phyloP scores from a whole-genome alignment of 2,888 invertebrate species.

The Drosophila formosana region DNA sequence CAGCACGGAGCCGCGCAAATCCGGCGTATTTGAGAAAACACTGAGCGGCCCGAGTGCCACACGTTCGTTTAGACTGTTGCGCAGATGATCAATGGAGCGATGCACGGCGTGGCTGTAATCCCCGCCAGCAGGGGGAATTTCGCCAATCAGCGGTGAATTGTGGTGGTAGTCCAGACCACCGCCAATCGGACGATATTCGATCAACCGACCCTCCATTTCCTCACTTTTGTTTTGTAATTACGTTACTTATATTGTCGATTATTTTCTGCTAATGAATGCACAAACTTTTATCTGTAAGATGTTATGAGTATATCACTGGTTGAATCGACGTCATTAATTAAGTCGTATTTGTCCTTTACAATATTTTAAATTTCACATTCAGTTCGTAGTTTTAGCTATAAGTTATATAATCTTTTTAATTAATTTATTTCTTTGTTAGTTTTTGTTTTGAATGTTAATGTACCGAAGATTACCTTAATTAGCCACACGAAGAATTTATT shows the following conservation, averaged over 20 bases:
- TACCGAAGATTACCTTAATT: no score
- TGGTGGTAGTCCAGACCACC: slow-evolving; percentile 89
- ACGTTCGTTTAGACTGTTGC: slow-evolving; percentile 87
- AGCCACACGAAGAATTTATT: no score
- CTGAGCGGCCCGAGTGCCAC: slow-evolving; percentile 87
- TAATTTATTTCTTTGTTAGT: neutral
- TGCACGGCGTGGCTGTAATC: slow-evolving; percentile 89
- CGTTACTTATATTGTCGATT: neutral
- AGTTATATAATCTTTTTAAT: neutral
- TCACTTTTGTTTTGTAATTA: neutral
- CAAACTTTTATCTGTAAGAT: slow-evolving; percentile 1
- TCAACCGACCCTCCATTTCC: slow-evolving; percentile 86
- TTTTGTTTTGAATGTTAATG: neutral
- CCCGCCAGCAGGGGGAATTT: slow-evolving; percentile 87
- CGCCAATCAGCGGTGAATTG: slow-evolving; percentile 88
- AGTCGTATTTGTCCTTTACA: neutral
- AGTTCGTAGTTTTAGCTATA: neutral
- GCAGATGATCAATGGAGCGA: slow-evolving; percentile 88
- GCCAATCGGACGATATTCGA: slow-evolving; percentile 87
- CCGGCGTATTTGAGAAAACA: slow-evolving; percentile 84
- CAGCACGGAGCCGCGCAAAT: slow-evolving; percentile 83
- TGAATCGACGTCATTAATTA: neutral
- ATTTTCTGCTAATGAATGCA: neutral
- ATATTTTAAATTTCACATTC: neutral
- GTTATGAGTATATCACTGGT: neutral